Evolutionary conservation across 2,113 vertebrate species (phyloP).

Genomic region (Malurus cyaneus): DNA sequence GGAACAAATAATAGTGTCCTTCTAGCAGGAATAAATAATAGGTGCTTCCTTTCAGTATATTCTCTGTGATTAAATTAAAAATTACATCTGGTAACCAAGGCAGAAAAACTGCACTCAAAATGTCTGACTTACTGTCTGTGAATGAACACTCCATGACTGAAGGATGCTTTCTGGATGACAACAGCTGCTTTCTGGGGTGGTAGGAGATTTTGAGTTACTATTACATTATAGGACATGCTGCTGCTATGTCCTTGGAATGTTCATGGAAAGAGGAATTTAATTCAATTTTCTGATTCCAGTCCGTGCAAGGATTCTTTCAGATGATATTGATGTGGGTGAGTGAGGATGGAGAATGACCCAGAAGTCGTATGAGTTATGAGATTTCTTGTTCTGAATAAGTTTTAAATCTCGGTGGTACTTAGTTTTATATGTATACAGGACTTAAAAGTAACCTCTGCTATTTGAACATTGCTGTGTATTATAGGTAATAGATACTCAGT

Average conservation of each 20-base stretch:
- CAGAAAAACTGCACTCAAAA: background rate
- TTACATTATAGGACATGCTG: background rate
- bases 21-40: background rate
- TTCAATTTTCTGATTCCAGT: background rate
- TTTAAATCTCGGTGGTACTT: background rate
- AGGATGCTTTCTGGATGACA: background rate
- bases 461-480: background rate
- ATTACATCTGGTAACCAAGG: background rate
- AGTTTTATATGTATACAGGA: background rate
- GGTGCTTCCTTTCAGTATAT: conserved; percentile 17
- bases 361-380: rapidly evolving
- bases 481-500: background rate
- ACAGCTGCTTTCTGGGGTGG: background rate
- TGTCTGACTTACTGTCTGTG: rapidly evolving
- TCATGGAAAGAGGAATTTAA: background rate
- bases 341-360: background rate
- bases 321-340: background rate
- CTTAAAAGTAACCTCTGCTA: background rate
- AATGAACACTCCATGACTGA: background rate
- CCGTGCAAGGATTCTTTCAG: background rate
- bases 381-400: background rate
- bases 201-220: background rate
- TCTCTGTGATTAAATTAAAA: conserved; percentile 10
- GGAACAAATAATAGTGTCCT: background rate
- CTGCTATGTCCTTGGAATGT: background rate